Base-by-base conservation (phyloP, 53 echinoderm and acorn worm genomes). In the Henricia sp. region DNA sequence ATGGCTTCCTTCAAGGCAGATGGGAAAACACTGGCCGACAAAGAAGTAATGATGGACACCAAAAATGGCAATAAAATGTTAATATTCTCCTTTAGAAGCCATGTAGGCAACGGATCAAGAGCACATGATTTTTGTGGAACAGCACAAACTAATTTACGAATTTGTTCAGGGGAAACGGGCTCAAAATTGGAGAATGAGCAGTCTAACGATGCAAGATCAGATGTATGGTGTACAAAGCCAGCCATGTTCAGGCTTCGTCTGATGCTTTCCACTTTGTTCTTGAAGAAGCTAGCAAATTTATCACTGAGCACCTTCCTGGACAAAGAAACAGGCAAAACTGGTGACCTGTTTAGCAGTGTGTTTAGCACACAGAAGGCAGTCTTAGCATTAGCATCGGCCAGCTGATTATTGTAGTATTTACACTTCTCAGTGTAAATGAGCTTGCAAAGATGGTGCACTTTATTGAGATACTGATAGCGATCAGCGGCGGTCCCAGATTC, bases 51-150 rank as follows among this genome's bases (percentile, higher is more conserved):
- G 75, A 77, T 64, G 1, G 77, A 37, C 17, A 30, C 29, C 23
- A 77, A 34, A 57, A 21, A 46, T 65, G 77, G 77, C 24, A 77
- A 52, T 17, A 78, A 11, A 57, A 53, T 51, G 41, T 65, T 25
- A 26, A 77, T 16, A 11, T 20, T 33, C 13, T 27, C 66, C 43
- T 77, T 87, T 0, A 68, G 27, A 1, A 87, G 41, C 87, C 77
- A 87, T 0, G 77, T 48, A 28, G 78, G 87, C 37, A 77, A 38
- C 30, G 57, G 24, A 52, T 86, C 87, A 23, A 86, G 71, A 16
- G n/a, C 44, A 32, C 70, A 70, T 16, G 70, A 46, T 29, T 71
- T 71, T 28, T 71, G 46, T 0, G 71, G 71, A 11, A 33, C 46
- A 28, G 50, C 27, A n/a, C 13, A 50, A 25, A 71, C 50, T 71